phyloP scores from a whole-genome alignment of 2,113 vertebrate species.

The Andinoacara biseriatus region DNA sequence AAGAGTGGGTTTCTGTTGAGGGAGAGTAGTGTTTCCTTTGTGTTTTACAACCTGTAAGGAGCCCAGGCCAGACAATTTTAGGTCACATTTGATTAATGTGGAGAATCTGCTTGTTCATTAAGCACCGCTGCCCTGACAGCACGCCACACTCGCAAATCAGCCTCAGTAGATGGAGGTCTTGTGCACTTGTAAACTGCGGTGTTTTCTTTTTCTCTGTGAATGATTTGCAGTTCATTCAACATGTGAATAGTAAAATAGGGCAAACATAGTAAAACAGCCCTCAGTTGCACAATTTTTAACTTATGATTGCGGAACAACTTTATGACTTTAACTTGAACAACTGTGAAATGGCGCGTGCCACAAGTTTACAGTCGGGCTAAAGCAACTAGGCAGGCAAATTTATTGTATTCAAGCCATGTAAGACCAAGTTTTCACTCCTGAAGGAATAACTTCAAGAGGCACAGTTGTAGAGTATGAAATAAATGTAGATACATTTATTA shows the following conservation, averaged over 20 bases:
- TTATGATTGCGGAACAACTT: slow-evolving; percentile 34
- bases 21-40: slow-evolving; percentile 6
- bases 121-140: slow-evolving; percentile 52
- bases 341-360: background rate
- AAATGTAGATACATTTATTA: background rate
- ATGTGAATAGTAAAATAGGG: slow-evolving; percentile 37
- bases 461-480: background rate
- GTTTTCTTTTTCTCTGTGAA: slow-evolving; percentile 35
- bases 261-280: slow-evolving; percentile 43
- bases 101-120: slow-evolving; percentile 53
- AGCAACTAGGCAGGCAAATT: background rate
- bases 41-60: slow-evolving; percentile 38
- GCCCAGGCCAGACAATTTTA: slow-evolving; percentile 62
- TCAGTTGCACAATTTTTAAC: slow-evolving; percentile 39
- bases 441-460: background rate
- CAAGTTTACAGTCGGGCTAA: background rate
- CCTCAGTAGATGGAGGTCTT: slow-evolving; percentile 28
- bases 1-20: background rate
- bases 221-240: slow-evolving; percentile 51
- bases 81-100: slow-evolving; percentile 73
- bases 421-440: background rate
- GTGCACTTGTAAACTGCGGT: slow-evolving; percentile 41
- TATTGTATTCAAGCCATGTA: background rate
- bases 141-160: slow-evolving; percentile 19
- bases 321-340: background rate